Conservation (phyloP, 2,888 invertebrate genomes). For the Meloe dianella region DNA sequence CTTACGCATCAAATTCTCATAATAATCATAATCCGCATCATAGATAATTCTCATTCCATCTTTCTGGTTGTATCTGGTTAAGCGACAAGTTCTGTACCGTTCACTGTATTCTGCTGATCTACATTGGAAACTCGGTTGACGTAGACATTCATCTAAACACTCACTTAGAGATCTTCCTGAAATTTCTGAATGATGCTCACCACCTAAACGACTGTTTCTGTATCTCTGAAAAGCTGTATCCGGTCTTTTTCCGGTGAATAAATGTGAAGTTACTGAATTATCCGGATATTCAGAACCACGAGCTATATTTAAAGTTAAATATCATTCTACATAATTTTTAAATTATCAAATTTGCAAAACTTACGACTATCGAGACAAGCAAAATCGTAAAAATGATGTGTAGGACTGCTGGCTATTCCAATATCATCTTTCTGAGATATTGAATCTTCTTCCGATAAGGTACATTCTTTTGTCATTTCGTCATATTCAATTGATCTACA, state of each 20-base stretch:
- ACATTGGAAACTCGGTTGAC: constrained; percentile 89
- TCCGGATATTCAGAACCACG: constrained; percentile 89
- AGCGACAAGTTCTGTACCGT: constrained; percentile 80
- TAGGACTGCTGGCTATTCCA: constrained; percentile 82
- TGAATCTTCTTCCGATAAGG: constrained; percentile 90
- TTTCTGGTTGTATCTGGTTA: constrained; percentile 85
- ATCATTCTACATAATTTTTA: background rate
- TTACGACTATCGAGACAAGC: constrained; percentile 90
- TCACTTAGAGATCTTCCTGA: constrained; percentile 87
- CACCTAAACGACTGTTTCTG: constrained; percentile 83
- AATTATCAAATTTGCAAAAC: constrained; percentile 55
- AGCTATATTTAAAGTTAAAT: constrained; percentile 66
- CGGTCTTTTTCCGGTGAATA: constrained; percentile 79
- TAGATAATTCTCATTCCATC: constrained; percentile 88
- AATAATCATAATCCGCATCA: constrained; percentile 91
- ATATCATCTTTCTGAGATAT: constrained; percentile 88
- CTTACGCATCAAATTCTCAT: constrained; percentile 92
- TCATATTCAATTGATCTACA: constrained; percentile 91
- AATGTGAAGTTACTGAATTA: constrained; percentile 83
- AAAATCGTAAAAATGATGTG: constrained; percentile 87
- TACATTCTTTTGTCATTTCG: constrained; percentile 83
- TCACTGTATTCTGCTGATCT: constrained; percentile 89
- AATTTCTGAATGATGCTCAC: constrained; percentile 89
- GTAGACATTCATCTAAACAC: constrained; percentile 86
- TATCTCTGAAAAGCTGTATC: constrained; percentile 90